phyloP scores from a whole-genome alignment of 2,113 vertebrate genomes.

The Carlito syrichta region DNA sequence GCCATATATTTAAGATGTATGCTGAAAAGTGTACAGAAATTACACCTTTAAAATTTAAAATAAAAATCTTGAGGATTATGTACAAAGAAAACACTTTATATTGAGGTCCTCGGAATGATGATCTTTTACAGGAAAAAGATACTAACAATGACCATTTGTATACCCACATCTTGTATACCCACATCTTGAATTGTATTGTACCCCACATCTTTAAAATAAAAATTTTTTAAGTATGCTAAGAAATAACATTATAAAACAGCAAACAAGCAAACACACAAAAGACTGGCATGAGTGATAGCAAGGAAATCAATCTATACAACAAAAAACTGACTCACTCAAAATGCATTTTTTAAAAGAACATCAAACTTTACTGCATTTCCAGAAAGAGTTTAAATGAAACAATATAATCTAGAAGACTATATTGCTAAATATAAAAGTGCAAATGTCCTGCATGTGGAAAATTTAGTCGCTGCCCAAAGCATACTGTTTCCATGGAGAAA shows the following conservation, averaged over 20 bases:
- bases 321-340: background rate
- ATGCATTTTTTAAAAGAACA: constrained; percentile 12
- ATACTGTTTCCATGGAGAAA: constrained; percentile 74
- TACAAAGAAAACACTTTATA: background rate
- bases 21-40: background rate
- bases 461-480: constrained; percentile 48
- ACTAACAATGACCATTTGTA: too few relatives aligned
- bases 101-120: background rate
- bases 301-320: background rate
- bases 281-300: background rate
- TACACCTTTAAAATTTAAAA: background rate
- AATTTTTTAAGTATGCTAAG: too few relatives aligned
- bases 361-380: constrained; percentile 1
- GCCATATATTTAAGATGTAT: background rate
- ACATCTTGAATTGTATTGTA: too few relatives aligned
- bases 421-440: constrained; percentile 55
- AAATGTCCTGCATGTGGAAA: constrained; percentile 62
- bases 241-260: background rate
- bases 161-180: too few relatives aligned
- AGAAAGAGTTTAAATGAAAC: background rate
- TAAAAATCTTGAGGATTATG: background rate
- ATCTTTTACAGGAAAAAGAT: background rate
- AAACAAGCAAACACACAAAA: background rate
- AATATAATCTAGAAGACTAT: constrained; percentile 24
- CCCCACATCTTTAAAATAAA: too few relatives aligned